These are phyloP conservation scores for Tamias sibiricus DNA, from an alignment of 2,113 vertebrate species.

Conservation along the genomic window DNA sequence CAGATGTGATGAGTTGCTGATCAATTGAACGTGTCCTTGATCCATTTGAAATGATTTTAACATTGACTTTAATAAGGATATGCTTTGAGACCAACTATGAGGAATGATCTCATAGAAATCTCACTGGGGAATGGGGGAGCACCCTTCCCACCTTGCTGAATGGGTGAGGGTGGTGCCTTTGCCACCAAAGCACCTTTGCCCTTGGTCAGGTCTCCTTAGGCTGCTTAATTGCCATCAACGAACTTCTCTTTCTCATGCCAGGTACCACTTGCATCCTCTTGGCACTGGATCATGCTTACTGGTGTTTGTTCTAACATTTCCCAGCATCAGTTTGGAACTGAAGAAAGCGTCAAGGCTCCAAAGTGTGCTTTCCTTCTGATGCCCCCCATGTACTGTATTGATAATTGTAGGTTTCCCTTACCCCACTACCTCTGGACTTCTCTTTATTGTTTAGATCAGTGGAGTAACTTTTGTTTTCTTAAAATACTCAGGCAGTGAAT, in stretches of 20 bases:
- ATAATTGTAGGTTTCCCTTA: not conserved
- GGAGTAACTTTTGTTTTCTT: too few species aligned
- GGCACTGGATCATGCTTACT: not conserved
- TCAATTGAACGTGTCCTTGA: slow-evolving; percentile 12
- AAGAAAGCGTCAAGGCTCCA: not conserved
- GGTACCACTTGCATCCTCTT: not conserved
- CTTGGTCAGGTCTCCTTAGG: not conserved
- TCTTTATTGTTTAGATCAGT: not conserved
- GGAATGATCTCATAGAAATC: not conserved
- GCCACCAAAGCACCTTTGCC: not conserved
- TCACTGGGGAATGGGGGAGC: too few species aligned
- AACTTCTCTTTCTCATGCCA: not conserved
- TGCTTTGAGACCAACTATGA: not conserved
- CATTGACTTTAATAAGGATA: not conserved
- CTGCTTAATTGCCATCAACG: not conserved
- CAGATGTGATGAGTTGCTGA: not conserved
- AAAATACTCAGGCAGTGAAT: not conserved
- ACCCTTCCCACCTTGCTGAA: not conserved
- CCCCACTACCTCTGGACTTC: not conserved
- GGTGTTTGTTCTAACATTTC: not conserved
- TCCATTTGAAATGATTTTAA: slow-evolving; percentile 50
- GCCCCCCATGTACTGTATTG: not conserved
- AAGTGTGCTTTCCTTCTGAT: not conserved
- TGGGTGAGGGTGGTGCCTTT: not conserved
- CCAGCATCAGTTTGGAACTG: not conserved